These are phyloP conservation scores for Chelmon rostratus DNA, from an alignment of 2,797 vertebrate species.

Conservation along the genomic window DNA sequence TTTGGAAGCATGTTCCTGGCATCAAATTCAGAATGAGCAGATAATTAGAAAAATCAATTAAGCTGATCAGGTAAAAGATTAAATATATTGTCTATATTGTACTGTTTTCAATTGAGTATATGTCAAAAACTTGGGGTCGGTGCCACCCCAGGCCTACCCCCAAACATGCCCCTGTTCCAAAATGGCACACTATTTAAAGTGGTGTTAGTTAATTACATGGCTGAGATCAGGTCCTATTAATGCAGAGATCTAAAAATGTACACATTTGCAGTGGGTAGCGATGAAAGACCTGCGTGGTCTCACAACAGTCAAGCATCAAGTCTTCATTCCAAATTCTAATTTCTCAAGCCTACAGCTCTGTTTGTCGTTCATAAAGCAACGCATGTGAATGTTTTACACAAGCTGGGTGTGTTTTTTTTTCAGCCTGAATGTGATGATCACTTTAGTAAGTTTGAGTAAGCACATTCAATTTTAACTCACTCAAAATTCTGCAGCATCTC, in stretches of 20 bases:
- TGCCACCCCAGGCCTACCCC: too few species aligned
- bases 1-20: too few species aligned
- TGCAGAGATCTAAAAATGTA: not conserved
- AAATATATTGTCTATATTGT: too few species aligned
- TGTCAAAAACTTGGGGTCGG: too few species aligned
- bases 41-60: too few species aligned
- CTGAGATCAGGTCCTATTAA: not conserved
- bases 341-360: not conserved
- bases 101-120: too few species aligned
- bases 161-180: too few species aligned
- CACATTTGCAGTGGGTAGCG: too few species aligned
- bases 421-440: conserved; percentile 14
- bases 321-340: not conserved
- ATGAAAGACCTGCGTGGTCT: not conserved
- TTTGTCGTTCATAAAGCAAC: not conserved
- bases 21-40: too few species aligned
- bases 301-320: not conserved
- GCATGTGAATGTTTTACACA: not conserved
- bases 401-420: not conserved
- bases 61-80: too few species aligned
- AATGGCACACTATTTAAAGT: too few species aligned
- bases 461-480: conserved; percentile 12
- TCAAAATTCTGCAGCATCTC: conserved; percentile 18
- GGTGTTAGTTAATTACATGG: not conserved
- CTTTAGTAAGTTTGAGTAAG: not conserved